These are phyloP conservation scores for Verasper variegatus DNA, from an alignment of 2,113 vertebrate genomes.

Conservation along the genomic window DNA sequence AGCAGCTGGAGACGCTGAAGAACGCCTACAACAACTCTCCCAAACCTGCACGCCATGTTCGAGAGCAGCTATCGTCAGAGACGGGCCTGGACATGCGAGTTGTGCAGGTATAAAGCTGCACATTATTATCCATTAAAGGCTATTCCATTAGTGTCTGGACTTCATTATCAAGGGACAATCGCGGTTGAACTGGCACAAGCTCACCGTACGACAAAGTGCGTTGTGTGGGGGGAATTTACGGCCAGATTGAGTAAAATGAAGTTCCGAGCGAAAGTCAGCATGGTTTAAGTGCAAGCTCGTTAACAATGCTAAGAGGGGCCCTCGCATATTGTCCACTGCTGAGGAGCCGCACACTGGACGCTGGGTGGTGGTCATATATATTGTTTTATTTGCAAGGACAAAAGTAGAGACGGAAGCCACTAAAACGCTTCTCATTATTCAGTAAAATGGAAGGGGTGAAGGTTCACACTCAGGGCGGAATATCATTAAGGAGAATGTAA, in stretches of 20 bases:
- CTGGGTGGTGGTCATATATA: conserved; percentile 78
- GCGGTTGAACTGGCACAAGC: conserved; percentile 58
- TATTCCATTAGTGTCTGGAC: conserved; percentile 68
- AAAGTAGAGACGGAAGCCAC: conserved; percentile 75
- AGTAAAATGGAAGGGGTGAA: conserved; percentile 68
- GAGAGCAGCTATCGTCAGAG: conserved; percentile 96
- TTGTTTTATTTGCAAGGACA: conserved; percentile 86
- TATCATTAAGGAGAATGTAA: conserved; percentile 70
- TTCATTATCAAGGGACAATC: conserved; percentile 65
- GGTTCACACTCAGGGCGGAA: conserved; percentile 64
- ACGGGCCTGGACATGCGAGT: conserved; percentile 97
- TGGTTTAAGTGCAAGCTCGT: conserved; percentile 77
- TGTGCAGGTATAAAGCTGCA: conserved; percentile 88
- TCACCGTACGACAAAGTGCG: conserved; percentile 37
- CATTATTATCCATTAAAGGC: conserved; percentile 66
- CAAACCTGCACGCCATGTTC: conserved; percentile 94
- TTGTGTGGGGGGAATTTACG: conserved; percentile 70
- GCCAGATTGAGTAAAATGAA: conserved; percentile 76
- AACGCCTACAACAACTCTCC: conserved; percentile 98
- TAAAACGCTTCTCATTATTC: conserved; percentile 81
- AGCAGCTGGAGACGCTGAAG: conserved; percentile 97
- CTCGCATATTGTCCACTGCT: conserved; percentile 73
- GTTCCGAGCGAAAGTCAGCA: conserved; percentile 74
- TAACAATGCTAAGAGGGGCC: conserved; percentile 79
- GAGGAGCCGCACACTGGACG: conserved; percentile 51